phyloP scores from a whole-genome alignment of 2,113 vertebrate species.

The Leiothrix lutea region DNA sequence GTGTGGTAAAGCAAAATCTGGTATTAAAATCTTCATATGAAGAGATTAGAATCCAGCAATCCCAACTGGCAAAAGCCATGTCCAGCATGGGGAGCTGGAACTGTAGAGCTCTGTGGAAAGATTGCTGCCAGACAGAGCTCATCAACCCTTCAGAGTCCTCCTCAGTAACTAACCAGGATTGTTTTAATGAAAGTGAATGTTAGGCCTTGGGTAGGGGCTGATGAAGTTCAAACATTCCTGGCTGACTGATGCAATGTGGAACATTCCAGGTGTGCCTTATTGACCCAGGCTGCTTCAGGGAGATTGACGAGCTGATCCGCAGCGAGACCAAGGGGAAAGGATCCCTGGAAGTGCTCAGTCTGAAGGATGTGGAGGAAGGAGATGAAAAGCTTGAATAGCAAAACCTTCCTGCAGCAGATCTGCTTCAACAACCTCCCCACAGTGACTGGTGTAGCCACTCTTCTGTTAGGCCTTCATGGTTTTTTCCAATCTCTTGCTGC shows the following conservation, averaged over 20 bases:
- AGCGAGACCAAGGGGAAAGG: constrained; percentile 92
- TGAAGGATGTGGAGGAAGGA: constrained; percentile 97
- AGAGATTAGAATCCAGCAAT: neutral
- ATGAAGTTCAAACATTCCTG: neutral
- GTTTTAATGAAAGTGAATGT: neutral
- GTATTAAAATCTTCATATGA: neutral
- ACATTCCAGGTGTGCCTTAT: constrained; percentile 87
- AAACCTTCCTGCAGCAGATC: neutral
- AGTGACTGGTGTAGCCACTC: neutral
- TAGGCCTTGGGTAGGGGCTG: neutral
- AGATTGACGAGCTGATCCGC: constrained; percentile 94
- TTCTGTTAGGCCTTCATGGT: neutral
- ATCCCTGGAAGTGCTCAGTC: constrained; percentile 88
- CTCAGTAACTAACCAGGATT: neutral
- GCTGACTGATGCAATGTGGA: neutral
- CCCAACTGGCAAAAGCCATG: neutral
- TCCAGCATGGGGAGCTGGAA: neutral
- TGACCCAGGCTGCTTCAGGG: constrained; percentile 95
- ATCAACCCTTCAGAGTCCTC: neutral
- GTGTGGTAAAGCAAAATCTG: neutral
- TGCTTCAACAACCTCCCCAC: neutral
- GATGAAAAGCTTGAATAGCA: constrained; percentile 88
- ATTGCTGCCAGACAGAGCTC: neutral
- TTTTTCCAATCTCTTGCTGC: constrained; percentile 16
- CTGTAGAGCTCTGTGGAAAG: neutral